phyloP scores from a whole-genome alignment of 2,888 invertebrate species.

The Lordiphosa andalusiaca region DNA sequence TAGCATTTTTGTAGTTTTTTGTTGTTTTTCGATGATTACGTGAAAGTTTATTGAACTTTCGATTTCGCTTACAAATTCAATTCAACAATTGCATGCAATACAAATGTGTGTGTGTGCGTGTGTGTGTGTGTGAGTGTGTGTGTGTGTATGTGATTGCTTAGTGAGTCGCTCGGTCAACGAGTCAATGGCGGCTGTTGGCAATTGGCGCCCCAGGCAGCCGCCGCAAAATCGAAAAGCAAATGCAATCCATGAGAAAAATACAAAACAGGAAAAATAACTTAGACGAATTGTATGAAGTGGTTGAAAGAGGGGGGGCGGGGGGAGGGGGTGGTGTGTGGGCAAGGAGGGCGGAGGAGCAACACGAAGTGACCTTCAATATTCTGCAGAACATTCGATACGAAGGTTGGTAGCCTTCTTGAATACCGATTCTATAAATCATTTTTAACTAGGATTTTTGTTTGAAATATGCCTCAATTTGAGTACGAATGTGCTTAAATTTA shows the following conservation, averaged over 20 bases:
- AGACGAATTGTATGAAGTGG: not conserved
- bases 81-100: constrained; percentile 28
- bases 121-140: constrained; percentile 9
- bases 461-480: too few species aligned
- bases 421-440: too few species aligned
- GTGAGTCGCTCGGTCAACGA: constrained; percentile 73
- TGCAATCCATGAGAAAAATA: constrained; percentile 23
- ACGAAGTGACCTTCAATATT: too few species aligned
- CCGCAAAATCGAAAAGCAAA: constrained; percentile 15
- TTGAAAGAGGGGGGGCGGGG: too few species aligned
- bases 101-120: not conserved
- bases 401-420: too few species aligned
- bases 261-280: constrained; percentile 10
- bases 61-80: constrained; percentile 72
- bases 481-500: too few species aligned
- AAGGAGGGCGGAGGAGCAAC: too few species aligned
- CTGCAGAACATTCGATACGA: too few species aligned
- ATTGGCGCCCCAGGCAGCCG: constrained; percentile 28
- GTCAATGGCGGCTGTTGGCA: constrained; percentile 64
- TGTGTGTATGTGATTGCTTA: constrained; percentile 43
- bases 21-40: constrained; percentile 49
- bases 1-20: constrained; percentile 11
- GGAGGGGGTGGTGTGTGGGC: too few species aligned
- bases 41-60: constrained; percentile 79
- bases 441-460: too few species aligned